Evolutionary conservation across 2,797 vertebrate species (phyloP), one percentile per base, ranked within the genome.

Genomic region (Tachyglossus aculeatus): DNA sequence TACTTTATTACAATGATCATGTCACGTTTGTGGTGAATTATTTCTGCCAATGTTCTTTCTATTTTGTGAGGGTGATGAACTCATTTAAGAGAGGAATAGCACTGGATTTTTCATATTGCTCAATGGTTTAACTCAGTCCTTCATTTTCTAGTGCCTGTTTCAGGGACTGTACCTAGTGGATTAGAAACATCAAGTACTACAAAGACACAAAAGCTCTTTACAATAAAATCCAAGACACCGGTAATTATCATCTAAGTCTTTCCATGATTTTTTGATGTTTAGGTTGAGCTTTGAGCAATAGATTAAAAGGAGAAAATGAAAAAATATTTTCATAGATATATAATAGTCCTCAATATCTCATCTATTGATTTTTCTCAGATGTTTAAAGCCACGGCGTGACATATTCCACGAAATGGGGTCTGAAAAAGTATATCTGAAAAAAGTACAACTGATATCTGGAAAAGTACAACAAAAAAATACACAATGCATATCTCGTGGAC

Each of bases 381-480:
- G 78, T 83, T 86, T 85, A 87, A 88, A 92, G 86, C 82, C 82
- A 83, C 88, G 81, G 77, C 86, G 66, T 88, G 88, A 88, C 82
- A 90, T 85, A 91, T 82, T 87, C 80, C 83, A 87, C 88, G 71
- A 90, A 92, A 91, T 87, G 70, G 62, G 86, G 86, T 92, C 88
- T n/a, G n/a, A n/a, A n/a, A n/a, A n/a, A n/a, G n/a, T n/a, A n/a
- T n/a, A n/a, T n/a, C n/a, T n/a, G n/a, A n/a, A n/a, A n/a, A n/a
- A n/a, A n/a, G n/a, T n/a, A n/a, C n/a, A n/a, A 82, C 3, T 85
- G 88, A 88, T 85, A 90, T 84, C 82, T 86, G 71, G 84, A 89
- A 88, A 89, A 18, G 25, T 82, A 85, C 77, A 84, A 88, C 84
- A 85, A 79, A 88, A 88, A 85, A 90, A 89, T 79, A 87, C 71